Evolutionary conservation across 2,797 vertebrate genomes (phyloP).

Genomic region (Coilia nasus): DNA sequence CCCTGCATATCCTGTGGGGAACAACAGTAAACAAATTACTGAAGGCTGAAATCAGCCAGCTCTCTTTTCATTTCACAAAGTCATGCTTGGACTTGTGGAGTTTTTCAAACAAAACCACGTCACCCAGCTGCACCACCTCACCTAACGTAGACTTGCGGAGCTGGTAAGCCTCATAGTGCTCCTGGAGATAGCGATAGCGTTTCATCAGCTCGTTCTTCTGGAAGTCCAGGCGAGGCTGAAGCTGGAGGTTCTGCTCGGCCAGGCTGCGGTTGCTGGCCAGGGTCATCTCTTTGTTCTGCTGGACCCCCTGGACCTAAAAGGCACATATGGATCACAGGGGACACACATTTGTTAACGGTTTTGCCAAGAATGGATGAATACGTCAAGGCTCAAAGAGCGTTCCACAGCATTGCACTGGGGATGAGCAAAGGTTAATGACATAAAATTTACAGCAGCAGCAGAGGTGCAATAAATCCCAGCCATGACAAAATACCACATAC

Average conservation of each 20-base stretch:
- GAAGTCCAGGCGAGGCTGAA: constrained; percentile 88
- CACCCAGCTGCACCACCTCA: constrained; percentile 51
- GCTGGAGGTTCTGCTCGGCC: constrained; percentile 90
- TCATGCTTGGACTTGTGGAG: not conserved
- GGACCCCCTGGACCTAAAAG: constrained; percentile 85
- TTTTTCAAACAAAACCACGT: not conserved
- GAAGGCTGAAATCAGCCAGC: not conserved
- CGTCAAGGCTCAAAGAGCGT: not conserved
- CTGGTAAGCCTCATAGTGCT: constrained; percentile 88
- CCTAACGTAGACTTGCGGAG: constrained; percentile 93
- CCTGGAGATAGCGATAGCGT: constrained; percentile 84
- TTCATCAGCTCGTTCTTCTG: constrained; percentile 86
- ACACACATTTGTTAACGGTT: not conserved
- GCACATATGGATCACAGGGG: constrained; percentile 2
- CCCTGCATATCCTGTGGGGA: constrained; percentile 8
- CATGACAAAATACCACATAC: not conserved
- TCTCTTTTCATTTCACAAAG: not conserved
- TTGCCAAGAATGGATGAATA: not conserved
- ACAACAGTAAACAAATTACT: not conserved
- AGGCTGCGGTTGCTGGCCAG: constrained; percentile 88
- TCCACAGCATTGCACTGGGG: not conserved
- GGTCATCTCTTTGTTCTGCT: constrained; percentile 91
- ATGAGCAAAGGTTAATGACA: not conserved
- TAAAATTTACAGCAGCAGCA: not conserved
- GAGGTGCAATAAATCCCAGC: not conserved